phyloP scores from a whole-genome alignment of 1,140 invertebrate species.

The Zaprionus africanus region DNA sequence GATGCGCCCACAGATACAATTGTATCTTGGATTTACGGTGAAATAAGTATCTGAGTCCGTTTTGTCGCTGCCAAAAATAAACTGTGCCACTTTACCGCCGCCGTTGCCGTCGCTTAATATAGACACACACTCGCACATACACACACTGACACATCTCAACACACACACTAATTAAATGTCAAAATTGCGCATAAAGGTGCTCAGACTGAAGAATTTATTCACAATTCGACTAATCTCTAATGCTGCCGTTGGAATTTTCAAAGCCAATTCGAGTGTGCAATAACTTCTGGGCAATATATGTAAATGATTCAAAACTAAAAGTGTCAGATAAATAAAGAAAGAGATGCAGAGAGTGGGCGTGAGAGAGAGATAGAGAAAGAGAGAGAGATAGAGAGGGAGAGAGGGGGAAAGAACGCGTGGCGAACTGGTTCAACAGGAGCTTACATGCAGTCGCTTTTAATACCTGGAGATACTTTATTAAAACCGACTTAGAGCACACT shows the following conservation, averaged over 20 bases:
- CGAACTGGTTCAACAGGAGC: not conserved
- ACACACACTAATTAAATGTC: conserved; percentile 76
- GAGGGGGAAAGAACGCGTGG: not conserved
- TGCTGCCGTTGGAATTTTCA: conserved; percentile 64
- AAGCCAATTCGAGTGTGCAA: conserved; percentile 61
- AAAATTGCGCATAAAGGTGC: conserved; percentile 69
- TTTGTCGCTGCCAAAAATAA: conserved; percentile 58
- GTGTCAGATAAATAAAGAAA: not conserved
- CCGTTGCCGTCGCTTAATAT: conserved; percentile 40
- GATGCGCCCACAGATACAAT: conserved; percentile 57
- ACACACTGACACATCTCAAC: not conserved
- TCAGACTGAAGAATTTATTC: conserved; percentile 69
- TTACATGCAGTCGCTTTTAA: not conserved
- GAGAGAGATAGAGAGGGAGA: not conserved
- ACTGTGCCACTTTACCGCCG: conserved; percentile 63
- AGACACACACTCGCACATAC: conserved; percentile 16
- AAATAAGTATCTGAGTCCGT: conserved; percentile 10
- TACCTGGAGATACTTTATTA: not conserved
- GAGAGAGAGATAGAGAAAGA: not conserved
- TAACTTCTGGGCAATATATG: conserved; percentile 36
- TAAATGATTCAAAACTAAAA: conserved; percentile 3
- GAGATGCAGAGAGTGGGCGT: not conserved
- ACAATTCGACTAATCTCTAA: conserved; percentile 60
- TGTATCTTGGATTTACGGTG: conserved; percentile 46
- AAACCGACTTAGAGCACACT: not conserved